Percentiles rank a stretch among this genome's conserved stretches.
Conservation (phyloP, 2,888 invertebrate species). For the Neuroscelio doddi region DNA sequence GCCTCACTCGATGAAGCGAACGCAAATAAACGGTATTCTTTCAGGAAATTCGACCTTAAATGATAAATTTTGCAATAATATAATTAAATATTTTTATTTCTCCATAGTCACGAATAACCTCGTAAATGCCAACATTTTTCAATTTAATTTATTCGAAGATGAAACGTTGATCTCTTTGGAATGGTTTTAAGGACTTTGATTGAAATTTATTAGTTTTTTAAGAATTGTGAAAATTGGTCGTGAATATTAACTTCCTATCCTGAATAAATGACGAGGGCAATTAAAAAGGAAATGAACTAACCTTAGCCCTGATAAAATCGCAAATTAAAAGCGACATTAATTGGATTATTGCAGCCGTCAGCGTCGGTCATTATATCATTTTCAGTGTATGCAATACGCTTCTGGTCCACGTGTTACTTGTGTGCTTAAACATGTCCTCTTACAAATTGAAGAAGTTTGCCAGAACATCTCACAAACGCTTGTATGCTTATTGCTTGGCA, state of each 20-base stretch:
- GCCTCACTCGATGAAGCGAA: too few species aligned
- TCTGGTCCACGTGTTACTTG: constrained; percentile 60
- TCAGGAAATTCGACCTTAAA: too few species aligned
- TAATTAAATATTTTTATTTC: too few species aligned
- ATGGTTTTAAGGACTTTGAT: too few species aligned
- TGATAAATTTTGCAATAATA: too few species aligned
- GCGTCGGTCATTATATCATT: constrained; percentile 56
- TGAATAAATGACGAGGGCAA: constrained; percentile 6
- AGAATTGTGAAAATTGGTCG: too few species aligned
- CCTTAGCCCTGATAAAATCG: constrained; percentile 29
- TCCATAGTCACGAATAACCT: too few species aligned
- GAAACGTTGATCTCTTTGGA: too few species aligned
- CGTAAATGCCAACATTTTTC: too few species aligned
- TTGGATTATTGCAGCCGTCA: constrained; percentile 45
- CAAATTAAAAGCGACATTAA: constrained; percentile 29
- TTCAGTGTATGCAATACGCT: constrained; percentile 71
- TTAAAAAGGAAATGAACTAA: constrained; percentile 22
- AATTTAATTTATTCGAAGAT: too few species aligned
- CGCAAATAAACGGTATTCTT: too few species aligned
- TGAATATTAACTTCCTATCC: neutral
- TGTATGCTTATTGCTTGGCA: constrained; percentile 39
- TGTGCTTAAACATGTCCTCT: constrained; percentile 48
- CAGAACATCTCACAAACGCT: constrained; percentile 21
- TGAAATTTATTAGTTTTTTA: too few species aligned
- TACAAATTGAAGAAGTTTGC: constrained; percentile 21